Conservation (phyloP, 2,113 vertebrate genomes). For the Pseudopipra pipra region DNA sequence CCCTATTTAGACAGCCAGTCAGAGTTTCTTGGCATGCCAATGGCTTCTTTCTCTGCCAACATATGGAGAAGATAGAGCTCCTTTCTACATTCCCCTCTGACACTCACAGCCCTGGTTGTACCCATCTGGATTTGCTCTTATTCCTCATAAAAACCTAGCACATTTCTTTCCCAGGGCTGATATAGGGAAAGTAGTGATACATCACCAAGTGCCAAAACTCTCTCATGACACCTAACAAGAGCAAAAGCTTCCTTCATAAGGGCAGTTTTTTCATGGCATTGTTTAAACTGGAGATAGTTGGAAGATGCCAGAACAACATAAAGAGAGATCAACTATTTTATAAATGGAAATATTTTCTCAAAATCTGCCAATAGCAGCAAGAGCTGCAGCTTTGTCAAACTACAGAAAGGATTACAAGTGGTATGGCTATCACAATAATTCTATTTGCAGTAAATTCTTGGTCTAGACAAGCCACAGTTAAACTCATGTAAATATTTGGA, state of each 20-base stretch:
- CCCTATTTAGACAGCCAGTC: neutral
- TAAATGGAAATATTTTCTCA: neutral
- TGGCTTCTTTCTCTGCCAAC: slow-evolving; percentile 7
- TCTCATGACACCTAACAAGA: neutral
- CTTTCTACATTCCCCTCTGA: neutral
- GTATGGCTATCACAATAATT: neutral
- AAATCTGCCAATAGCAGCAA: neutral
- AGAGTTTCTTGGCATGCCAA: neutral
- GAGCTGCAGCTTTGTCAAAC: neutral
- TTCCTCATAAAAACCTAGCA: neutral
- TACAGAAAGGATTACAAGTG: neutral
- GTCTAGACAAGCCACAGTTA: neutral
- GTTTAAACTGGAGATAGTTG: neutral
- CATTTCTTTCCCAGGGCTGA: neutral
- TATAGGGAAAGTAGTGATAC: neutral
- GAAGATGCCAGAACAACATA: neutral
- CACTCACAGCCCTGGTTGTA: neutral
- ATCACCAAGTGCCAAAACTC: neutral
- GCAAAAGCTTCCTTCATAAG: neutral
- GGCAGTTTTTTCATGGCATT: neutral
- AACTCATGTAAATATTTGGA: slow-evolving; percentile 26
- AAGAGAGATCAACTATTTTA: neutral
- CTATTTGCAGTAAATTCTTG: neutral
- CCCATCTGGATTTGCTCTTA: slow-evolving; percentile 16
- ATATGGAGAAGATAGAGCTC: slow-evolving; percentile 8